phyloP scores from a whole-genome alignment of 2,888 invertebrate species.

The Callinectes sapidus region DNA sequence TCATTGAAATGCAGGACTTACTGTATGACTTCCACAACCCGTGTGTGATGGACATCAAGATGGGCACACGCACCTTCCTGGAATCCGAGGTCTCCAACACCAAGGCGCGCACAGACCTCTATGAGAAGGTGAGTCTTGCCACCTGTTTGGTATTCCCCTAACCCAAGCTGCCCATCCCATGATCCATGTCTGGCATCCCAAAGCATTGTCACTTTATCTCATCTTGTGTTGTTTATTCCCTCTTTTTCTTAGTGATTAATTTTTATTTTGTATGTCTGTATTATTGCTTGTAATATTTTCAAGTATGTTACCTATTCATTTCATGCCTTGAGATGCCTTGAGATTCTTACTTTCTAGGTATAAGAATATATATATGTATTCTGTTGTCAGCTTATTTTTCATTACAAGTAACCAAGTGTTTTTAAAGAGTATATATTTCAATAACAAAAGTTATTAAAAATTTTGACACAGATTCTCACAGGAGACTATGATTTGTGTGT shows the following conservation, averaged over 20 bases:
- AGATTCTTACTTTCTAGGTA: background rate
- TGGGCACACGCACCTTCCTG: constrained; percentile 96
- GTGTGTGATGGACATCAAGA: constrained; percentile 97
- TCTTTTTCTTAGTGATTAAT: too few species aligned
- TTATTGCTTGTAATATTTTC: too few species aligned
- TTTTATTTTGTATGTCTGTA: too few species aligned
- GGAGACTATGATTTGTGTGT: background rate
- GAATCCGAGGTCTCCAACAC: constrained; percentile 95
- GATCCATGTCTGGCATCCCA: background rate
- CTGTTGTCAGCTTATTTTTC: background rate
- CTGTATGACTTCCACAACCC: constrained; percentile 93
- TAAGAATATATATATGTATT: background rate
- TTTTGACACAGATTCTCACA: too few species aligned
- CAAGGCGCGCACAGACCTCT: constrained; percentile 89
- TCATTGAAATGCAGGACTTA: constrained; percentile 96
- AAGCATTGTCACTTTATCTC: background rate
- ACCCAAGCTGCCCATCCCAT: background rate
- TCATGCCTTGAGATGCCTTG: background rate
- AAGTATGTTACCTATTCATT: too few species aligned
- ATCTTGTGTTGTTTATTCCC: background rate
- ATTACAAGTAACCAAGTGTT: background rate
- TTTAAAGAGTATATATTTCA: background rate
- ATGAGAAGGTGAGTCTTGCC: constrained; percentile 82
- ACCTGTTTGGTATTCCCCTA: background rate
- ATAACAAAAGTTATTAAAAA: background rate